Conservation (phyloP, 1,140 invertebrate genomes). For the Zaprionus gabonicus region DNA sequence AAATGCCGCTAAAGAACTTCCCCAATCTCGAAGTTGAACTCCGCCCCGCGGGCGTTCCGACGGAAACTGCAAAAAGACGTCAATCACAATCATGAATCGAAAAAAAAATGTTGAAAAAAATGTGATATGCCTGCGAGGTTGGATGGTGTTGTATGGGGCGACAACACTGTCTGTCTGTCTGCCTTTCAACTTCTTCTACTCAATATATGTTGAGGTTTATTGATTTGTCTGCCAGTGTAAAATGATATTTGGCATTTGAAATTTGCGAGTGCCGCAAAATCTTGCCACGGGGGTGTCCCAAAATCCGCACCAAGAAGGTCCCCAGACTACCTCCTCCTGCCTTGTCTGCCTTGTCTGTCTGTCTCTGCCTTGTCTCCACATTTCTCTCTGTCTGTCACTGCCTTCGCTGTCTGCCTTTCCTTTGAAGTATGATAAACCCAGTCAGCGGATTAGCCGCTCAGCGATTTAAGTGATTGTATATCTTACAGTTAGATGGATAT, state of each 20-base stretch:
- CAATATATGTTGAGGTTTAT: constrained; percentile 64
- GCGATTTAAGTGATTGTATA: constrained; percentile 82
- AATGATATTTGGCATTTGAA: constrained; percentile 80
- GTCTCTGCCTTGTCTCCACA: constrained; percentile 3
- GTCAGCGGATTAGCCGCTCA: constrained; percentile 77
- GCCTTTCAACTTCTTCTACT: constrained; percentile 1
- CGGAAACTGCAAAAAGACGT: constrained; percentile 62
- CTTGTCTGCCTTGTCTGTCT: neutral
- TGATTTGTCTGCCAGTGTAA: constrained; percentile 78
- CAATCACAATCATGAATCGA: constrained; percentile 69
- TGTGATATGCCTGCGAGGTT: constrained; percentile 75
- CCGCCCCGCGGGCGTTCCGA: constrained; percentile 29
- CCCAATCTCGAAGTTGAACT: constrained; percentile 55
- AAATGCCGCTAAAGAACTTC: constrained; percentile 57
- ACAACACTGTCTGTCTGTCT: constrained; percentile 10
- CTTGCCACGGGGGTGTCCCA: constrained; percentile 24
- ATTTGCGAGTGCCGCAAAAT: constrained; percentile 44
- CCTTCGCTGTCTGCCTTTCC: neutral
- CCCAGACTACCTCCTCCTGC: neutral
- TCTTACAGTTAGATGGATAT: constrained; percentile 76
- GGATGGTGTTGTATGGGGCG: constrained; percentile 20
- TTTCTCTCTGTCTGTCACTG: neutral
- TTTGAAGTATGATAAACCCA: constrained; percentile 50
- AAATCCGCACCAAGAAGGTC: neutral
- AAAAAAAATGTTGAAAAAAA: constrained; percentile 48